These are phyloP conservation scores for Turdus rufiventris DNA, from an alignment of 2,113 vertebrate genomes.

Conservation along the genomic window DNA sequence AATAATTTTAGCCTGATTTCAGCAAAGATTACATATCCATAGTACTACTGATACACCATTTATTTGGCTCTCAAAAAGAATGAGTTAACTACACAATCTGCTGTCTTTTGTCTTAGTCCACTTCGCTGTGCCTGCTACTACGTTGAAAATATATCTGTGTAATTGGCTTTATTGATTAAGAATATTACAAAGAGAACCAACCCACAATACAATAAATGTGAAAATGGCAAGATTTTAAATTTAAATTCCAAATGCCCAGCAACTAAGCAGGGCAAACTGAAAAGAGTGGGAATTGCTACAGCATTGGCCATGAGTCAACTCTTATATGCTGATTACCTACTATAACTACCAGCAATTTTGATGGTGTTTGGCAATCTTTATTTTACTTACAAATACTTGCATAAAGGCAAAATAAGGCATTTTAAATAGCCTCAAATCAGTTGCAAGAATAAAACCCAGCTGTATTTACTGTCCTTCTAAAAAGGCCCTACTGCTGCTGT, in stretches of 20 bases:
- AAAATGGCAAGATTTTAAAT: slow-evolving; percentile 4
- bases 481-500: slow-evolving; percentile 17
- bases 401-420: slow-evolving; percentile 41
- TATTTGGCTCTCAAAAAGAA: background rate
- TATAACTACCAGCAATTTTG: slow-evolving; percentile 16
- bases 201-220: background rate
- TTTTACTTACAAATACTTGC: slow-evolving; percentile 55
- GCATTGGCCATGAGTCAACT: background rate
- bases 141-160: background rate
- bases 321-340: background rate
- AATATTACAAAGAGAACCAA: background rate
- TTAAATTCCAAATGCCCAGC: slow-evolving; percentile 5
- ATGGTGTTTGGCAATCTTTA: slow-evolving; percentile 47
- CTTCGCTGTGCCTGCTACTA: background rate
- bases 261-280: background rate
- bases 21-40: background rate
- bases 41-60: background rate
- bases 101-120: background rate
- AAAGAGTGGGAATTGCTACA: background rate
- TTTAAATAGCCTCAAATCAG: slow-evolving; percentile 56
- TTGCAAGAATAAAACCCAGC: slow-evolving; percentile 43
- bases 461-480: slow-evolving; percentile 46
- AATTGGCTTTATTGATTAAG: background rate
- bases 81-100: background rate
- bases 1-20: background rate